A percentile compares a stretch with the other conserved stretches of the same genome.
phyloP scores from a whole-genome alignment of 2,888 invertebrate species.

The Dolichopus griseipennis region DNA sequence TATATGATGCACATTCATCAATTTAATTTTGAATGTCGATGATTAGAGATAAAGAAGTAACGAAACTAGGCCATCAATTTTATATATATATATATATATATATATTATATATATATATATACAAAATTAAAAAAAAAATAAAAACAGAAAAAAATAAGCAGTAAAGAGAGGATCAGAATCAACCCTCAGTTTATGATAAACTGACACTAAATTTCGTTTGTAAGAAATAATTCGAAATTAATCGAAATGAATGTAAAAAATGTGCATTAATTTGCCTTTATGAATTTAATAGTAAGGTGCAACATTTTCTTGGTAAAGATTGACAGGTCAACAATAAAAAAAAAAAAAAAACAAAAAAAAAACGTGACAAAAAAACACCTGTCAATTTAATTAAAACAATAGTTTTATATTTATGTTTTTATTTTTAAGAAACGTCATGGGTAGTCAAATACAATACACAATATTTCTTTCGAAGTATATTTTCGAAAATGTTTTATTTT shows the following conservation, averaged over 20 bases:
- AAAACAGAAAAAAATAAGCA: too few relatives aligned
- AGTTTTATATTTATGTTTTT: not conserved
- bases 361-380: constrained; percentile 1
- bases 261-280: too few relatives aligned
- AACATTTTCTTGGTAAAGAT: not conserved
- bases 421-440: not conserved
- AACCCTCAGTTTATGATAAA: too few relatives aligned
- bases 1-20: not conserved
- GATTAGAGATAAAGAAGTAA: not conserved
- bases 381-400: constrained; percentile 6
- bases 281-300: too few relatives aligned
- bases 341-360: too few relatives aligned
- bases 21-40: not conserved
- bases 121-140: too few relatives aligned
- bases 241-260: too few relatives aligned
- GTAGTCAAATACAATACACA: not conserved
- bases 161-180: too few relatives aligned
- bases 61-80: not conserved
- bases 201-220: too few relatives aligned
- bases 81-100: too few relatives aligned
- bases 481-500: not conserved
- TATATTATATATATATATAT: too few relatives aligned
- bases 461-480: not conserved
- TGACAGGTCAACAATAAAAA: not conserved
- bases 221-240: too few relatives aligned